Evolutionary conservation across 2,888 invertebrate genomes (phyloP).

Genomic region (Parnassius glacialis): DNA sequence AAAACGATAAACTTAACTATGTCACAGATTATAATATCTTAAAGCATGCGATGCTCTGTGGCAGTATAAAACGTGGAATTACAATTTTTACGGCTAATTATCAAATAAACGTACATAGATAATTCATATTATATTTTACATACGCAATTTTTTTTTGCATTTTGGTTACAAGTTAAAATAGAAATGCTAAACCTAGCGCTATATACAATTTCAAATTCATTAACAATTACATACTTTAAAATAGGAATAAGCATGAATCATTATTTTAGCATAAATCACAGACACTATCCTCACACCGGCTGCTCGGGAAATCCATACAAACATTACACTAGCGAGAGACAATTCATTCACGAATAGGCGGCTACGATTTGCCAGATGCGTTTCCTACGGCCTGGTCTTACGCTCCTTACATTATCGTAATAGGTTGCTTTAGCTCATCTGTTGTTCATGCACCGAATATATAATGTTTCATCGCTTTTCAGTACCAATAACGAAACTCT

Average conservation of each 20-base stretch:
- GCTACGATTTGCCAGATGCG: not conserved
- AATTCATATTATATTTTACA: conserved; percentile 44
- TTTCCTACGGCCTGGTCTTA: not conserved
- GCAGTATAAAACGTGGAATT: conserved; percentile 19
- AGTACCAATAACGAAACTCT: not conserved
- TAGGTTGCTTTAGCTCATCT: no score
- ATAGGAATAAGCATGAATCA: conserved; percentile 74
- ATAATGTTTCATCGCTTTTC: no score
- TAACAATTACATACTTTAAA: conserved; percentile 58
- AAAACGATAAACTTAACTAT: conserved; percentile 6
- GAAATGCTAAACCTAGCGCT: conserved; percentile 58
- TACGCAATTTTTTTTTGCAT: conserved; percentile 42
- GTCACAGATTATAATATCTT: conserved; percentile 11
- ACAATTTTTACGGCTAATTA: conserved; percentile 25
- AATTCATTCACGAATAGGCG: not conserved
- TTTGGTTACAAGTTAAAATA: conserved; percentile 68
- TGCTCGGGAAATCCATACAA: conserved; percentile 50
- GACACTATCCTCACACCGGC: conserved; percentile 71
- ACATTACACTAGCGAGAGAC: conserved; percentile 1
- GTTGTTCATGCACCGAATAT: no score
- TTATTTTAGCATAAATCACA: conserved; percentile 77
- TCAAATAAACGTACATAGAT: conserved; percentile 37
- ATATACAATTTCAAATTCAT: conserved; percentile 64
- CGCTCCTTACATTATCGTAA: no score
- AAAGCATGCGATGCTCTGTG: conserved; percentile 14